These are phyloP conservation scores for Lagopus leucura DNA, from an alignment of 2,113 vertebrate species.

Conservation along the genomic window DNA sequence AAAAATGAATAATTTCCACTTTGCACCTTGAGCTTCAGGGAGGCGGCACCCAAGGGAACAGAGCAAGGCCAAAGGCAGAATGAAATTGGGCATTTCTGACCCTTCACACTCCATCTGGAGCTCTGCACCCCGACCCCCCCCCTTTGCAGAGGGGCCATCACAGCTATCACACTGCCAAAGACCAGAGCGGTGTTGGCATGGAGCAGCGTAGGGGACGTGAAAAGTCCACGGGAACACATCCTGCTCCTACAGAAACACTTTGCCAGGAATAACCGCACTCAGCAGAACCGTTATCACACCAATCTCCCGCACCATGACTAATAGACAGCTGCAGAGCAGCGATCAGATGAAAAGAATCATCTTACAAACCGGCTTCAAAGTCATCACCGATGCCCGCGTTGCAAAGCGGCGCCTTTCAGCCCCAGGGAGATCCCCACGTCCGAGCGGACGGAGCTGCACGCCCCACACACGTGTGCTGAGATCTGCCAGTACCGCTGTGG, in stretches of 20 bases:
- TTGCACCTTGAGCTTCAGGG: neutral
- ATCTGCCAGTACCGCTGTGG: neutral
- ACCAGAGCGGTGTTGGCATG: neutral
- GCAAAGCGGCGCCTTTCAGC: neutral
- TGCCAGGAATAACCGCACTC: constrained; percentile 26
- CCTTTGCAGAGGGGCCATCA: too few species aligned
- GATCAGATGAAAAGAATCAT: neutral
- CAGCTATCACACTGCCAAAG: neutral
- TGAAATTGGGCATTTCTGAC: neutral
- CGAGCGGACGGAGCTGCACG: neutral
- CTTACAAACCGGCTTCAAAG: constrained; percentile 37
- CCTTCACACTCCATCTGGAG: neutral
- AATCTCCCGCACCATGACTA: constrained; percentile 15
- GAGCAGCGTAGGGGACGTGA: neutral
- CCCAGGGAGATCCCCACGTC: neutral
- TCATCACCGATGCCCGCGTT: neutral
- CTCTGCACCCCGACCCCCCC: neutral
- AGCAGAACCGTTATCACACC: neutral
- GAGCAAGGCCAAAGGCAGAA: neutral
- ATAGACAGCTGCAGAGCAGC: neutral
- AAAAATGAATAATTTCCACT: neutral
- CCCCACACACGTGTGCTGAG: neutral
- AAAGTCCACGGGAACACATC: neutral
- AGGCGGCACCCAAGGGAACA: neutral
- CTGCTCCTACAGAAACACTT: neutral